Conservation (phyloP, 2,113 vertebrate genomes). For the Potamarius usumacintae region DNA sequence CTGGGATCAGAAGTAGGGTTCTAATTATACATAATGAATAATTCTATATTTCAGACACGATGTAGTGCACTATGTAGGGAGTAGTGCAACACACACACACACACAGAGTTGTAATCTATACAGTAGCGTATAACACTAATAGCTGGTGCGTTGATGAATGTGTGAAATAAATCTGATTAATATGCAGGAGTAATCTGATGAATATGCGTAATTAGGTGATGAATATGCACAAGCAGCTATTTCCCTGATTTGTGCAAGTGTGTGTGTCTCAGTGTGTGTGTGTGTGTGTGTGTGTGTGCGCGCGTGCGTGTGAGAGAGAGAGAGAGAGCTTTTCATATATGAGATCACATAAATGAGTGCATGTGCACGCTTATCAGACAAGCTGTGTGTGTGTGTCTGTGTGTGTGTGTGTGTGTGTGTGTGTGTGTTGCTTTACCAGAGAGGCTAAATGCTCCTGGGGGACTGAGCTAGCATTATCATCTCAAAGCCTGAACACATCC, state of each 20-base stretch:
- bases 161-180: conserved; percentile 29
- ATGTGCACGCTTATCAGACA: background rate
- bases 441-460: conserved; percentile 40
- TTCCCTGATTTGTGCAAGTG: conserved; percentile 4
- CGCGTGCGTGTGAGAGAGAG: no score
- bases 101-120: background rate
- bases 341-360: background rate
- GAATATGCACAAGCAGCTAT: conserved; percentile 16
- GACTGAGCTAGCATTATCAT: conserved; percentile 49
- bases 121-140: background rate
- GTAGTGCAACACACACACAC: background rate
- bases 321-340: background rate
- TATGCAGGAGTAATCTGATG: conserved; percentile 25
- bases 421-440: conserved; percentile 8
- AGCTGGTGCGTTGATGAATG: conserved; percentile 2
- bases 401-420: conserved; percentile 20
- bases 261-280: background rate
- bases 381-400: conserved; percentile 27
- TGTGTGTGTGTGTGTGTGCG: background rate
- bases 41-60: background rate
- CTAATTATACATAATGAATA: background rate
- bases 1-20: no score
- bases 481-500: conserved; percentile 33
- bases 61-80: background rate
- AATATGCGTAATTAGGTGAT: conserved; percentile 29